phyloP scores from a whole-genome alignment of 2,797 vertebrate genomes.

The Sebastes paucispinis region DNA sequence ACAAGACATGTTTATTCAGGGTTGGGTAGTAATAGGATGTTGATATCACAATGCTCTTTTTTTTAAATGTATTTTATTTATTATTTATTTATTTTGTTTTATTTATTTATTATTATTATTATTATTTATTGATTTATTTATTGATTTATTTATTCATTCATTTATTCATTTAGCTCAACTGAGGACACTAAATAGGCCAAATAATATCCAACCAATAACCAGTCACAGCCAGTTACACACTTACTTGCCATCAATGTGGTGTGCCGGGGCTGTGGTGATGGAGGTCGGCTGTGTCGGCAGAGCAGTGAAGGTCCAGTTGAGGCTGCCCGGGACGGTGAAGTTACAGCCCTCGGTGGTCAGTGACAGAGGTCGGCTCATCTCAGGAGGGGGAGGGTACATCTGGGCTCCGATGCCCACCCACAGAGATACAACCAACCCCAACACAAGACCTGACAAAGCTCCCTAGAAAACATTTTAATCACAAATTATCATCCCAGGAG shows the following conservation, averaged over 20 bases:
- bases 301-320: constrained; percentile 67
- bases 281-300: constrained; percentile 42
- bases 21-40: too few species aligned
- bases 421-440: constrained; percentile 84
- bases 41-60: too few species aligned
- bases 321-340: constrained; percentile 45
- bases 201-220: neutral
- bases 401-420: constrained; percentile 89
- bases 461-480: constrained; percentile 77
- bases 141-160: too few species aligned
- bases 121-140: too few species aligned
- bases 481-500: neutral
- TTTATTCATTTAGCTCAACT: too few species aligned
- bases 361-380: constrained; percentile 78
- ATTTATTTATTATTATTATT: too few species aligned
- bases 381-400: constrained; percentile 80
- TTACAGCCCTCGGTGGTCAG: constrained; percentile 85
- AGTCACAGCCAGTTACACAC: neutral
- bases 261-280: constrained; percentile 36
- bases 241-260: constrained; percentile 23
- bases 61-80: too few species aligned
- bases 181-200: neutral
- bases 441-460: constrained; percentile 84
- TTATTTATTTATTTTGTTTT: too few species aligned
- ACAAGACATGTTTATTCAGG: too few species aligned